These are phyloP conservation scores for Epinephelus lanceolatus DNA, from an alignment of 2,113 vertebrate species.

Conservation along the genomic window DNA sequence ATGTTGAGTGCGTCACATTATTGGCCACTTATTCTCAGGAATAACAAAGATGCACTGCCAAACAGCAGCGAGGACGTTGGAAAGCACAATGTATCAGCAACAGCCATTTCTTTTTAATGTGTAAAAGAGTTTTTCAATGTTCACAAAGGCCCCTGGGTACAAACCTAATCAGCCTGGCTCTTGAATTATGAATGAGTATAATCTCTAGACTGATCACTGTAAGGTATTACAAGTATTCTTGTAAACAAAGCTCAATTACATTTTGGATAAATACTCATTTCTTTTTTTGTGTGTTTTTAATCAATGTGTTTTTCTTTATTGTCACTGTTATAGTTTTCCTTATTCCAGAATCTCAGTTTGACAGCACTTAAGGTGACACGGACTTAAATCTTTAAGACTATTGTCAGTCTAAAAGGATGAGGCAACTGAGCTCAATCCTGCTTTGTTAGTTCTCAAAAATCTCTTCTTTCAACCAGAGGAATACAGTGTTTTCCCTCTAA, in stretches of 20 bases:
- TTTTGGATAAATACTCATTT: conserved; percentile 32
- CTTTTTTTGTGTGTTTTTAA: conserved; percentile 4
- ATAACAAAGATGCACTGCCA: neutral
- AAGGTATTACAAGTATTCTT: conserved; percentile 8
- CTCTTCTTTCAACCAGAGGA: neutral
- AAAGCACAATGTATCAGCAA: conserved; percentile 21
- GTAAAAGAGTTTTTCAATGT: conserved; percentile 45
- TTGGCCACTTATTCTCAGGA: neutral
- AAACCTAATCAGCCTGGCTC: conserved; percentile 58
- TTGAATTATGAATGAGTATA: conserved; percentile 70
- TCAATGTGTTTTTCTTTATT: neutral
- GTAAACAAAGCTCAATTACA: conserved; percentile 50
- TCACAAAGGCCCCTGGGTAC: conserved; percentile 41
- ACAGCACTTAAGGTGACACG: neutral
- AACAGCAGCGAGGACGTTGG: neutral
- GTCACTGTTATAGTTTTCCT: neutral
- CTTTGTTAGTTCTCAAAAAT: neutral
- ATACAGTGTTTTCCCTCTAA: no score
- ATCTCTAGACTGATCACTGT: conserved; percentile 46
- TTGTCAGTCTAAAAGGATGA: neutral
- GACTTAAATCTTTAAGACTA: neutral
- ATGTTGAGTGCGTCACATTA: neutral
- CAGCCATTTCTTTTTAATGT: conserved; percentile 27
- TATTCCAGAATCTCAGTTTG: neutral
- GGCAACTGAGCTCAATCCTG: neutral